A percentile compares a stretch with the other conserved stretches of the same genome.
These are phyloP conservation scores for Amaurobius ferox DNA, from an alignment of 2,888 invertebrate species.

Conservation along the genomic window DNA sequence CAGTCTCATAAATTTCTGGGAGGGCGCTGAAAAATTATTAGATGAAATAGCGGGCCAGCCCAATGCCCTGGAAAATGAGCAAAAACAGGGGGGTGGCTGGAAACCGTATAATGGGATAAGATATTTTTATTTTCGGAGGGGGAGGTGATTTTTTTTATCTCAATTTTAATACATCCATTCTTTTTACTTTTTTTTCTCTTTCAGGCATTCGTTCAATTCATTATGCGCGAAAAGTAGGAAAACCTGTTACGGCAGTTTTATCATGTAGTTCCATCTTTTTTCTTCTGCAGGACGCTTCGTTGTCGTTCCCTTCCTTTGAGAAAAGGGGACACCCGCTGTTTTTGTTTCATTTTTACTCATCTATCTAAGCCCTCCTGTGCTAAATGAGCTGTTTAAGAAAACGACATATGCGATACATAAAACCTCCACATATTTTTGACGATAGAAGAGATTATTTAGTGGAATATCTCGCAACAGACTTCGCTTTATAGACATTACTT, in stretches of 20 bases:
- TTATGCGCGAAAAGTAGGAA: conserved; percentile 47
- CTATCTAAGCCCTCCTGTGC: conserved; percentile 26
- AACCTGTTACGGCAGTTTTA: conserved; percentile 61
- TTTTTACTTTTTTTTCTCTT: background rate
- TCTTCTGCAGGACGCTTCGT: conserved; percentile 21
- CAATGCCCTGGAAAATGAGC: conserved; percentile 54
- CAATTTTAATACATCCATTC: background rate
- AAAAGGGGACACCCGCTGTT: conserved; percentile 44
- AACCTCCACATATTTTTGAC: conserved; percentile 48
- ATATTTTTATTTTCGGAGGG: conserved; percentile 52
- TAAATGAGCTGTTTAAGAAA: conserved; percentile 57
- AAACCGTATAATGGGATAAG: conserved; percentile 35
- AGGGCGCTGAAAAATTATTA: conserved; percentile 57
- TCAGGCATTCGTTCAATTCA: conserved; percentile 40
- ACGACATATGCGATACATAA: conserved; percentile 56
- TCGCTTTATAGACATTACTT: conserved; percentile 16
- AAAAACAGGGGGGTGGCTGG: conserved; percentile 30
- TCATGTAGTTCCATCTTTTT: conserved; percentile 36
- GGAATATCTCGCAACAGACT: background rate
- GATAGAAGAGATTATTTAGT: conserved; percentile 36
- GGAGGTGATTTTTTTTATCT: conserved; percentile 13
- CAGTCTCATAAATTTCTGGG: conserved; percentile 53
- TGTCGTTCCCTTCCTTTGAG: background rate
- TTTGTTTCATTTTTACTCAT: conserved; percentile 41
- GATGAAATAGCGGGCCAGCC: conserved; percentile 41